phyloP scores from a whole-genome alignment of 2,888 invertebrate genomes.

The Drosophila parthenogenetica region DNA sequence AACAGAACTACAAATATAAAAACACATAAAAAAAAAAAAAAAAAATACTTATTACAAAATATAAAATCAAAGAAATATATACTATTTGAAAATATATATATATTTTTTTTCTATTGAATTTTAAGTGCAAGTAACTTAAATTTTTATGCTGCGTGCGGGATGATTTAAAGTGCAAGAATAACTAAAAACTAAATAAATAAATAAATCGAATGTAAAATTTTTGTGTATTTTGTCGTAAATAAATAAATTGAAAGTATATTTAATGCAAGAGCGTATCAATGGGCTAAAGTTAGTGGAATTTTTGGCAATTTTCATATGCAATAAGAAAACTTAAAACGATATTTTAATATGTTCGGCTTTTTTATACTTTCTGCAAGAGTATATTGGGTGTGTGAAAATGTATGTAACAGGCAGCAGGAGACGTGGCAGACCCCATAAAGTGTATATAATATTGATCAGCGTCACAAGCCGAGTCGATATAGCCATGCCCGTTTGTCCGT shows the following conservation, averaged over 20 bases:
- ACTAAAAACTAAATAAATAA: slow-evolving; percentile 56
- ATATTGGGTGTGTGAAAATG: no score
- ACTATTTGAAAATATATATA: slow-evolving; percentile 33
- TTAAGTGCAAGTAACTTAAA: slow-evolving; percentile 64
- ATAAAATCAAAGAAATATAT: slow-evolving; percentile 17
- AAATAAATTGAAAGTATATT: slow-evolving; percentile 62
- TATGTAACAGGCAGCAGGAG: no score
- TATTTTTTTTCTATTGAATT: slow-evolving; percentile 68
- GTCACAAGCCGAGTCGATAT: no score
- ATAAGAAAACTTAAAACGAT: no score
- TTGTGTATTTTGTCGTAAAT: slow-evolving; percentile 80
- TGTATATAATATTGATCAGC: no score
- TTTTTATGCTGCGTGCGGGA: slow-evolving; percentile 42
- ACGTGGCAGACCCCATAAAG: no score
- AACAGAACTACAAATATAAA: slow-evolving; percentile 30
- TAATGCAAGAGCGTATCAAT: background rate
- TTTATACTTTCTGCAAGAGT: no score
- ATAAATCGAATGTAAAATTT: slow-evolving; percentile 72
- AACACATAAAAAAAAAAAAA: slow-evolving; percentile 31
- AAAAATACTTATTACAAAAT: slow-evolving; percentile 20
- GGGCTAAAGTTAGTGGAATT: background rate
- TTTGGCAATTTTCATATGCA: no score
- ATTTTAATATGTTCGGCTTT: no score
- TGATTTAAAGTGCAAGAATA: slow-evolving; percentile 50
- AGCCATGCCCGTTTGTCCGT: no score